phyloP scores from a whole-genome alignment of 2,888 invertebrate genomes.

The Scaptomyza cyrtandrae region DNA sequence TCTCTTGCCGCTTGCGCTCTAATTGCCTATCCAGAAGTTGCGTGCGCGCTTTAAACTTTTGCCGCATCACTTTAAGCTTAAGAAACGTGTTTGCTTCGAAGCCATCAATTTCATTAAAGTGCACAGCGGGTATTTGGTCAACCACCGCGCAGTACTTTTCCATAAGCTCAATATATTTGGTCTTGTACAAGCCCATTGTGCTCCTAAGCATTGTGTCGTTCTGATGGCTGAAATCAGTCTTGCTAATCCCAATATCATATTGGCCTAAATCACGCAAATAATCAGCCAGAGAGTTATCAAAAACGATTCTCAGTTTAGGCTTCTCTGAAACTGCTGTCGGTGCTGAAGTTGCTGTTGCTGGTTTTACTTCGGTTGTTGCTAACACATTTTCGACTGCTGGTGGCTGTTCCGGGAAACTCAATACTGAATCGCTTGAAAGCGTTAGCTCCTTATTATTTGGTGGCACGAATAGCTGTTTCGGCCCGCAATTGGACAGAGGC shows the following conservation, averaged over 20 bases:
- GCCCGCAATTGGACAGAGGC: background rate
- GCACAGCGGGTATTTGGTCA: conserved; percentile 87
- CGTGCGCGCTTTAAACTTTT: conserved; percentile 86
- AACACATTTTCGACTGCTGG: background rate
- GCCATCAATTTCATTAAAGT: conserved; percentile 87
- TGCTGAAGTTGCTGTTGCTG: background rate
- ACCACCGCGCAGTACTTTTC: conserved; percentile 88
- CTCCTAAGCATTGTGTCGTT: conserved; percentile 63
- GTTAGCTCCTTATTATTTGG: background rate
- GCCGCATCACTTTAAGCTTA: conserved; percentile 86
- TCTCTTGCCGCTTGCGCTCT: conserved; percentile 72
- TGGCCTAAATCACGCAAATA: conserved; percentile 77
- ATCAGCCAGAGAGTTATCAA: conserved; percentile 73
- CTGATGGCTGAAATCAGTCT: conserved; percentile 61
- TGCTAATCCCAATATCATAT: conserved; percentile 63
- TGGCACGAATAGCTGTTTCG: conserved; percentile 7
- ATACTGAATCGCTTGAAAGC: background rate
- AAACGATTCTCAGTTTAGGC: conserved; percentile 73
- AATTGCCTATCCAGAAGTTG: conserved; percentile 83
- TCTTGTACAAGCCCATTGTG: conserved; percentile 83
- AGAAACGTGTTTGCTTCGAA: conserved; percentile 86
- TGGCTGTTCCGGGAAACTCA: background rate
- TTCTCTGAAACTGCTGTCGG: conserved; percentile 23
- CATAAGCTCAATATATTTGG: conserved; percentile 87
- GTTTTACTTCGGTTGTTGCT: background rate